Base-by-base conservation (phyloP, 2,113 vertebrate genomes). In the Malurus alboscapulatus region DNA sequence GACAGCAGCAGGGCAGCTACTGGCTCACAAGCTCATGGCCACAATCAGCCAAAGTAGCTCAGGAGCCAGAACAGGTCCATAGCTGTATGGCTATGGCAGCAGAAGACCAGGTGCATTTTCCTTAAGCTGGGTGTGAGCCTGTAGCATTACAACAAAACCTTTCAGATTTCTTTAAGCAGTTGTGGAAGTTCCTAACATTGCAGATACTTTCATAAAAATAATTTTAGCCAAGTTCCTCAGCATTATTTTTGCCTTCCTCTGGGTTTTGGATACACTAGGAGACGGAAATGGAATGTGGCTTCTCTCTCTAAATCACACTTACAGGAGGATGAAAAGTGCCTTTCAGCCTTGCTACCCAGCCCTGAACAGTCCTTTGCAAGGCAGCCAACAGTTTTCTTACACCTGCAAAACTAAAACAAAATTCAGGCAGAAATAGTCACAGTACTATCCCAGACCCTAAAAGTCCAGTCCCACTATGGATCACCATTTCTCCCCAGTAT, bases 381-480 rank as follows among this genome's bases (percentile, higher is more conserved):
- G 38, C 38, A 57, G 50, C 24, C 27, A 61, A 73, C 9, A 5
- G 4, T 72, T 71, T 62, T 80, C 63, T 74, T 36, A 62, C 13
- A 38, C 1, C 5, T 7, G 27, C 24, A 75, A 90, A 82, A 54
- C 47, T 13, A 16, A 58, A 81, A 66, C 12, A 61, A 55, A 87
- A 14, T 29, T 53, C 25, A 66, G 59, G 30, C n/a, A 84, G 59
- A 65, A 84, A 54, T 10, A 68, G 47, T 11, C 26, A 87, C 53
- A 38, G 13, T 17, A 10, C 7, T 40, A 27, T 2, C 17, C 19
- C 5, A 17, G 18, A 77, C 14, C 12, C 19, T 47, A 20, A 42
- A 51, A 40, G 6, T 47, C 13, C 48, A 48, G 45, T 22, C 21
- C 24, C 27, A 12, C 15, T 36, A 18, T 0, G 1, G 73, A 29